phyloP scores from a whole-genome alignment of 2,888 invertebrate genomes.

The Heliconius aoede region DNA sequence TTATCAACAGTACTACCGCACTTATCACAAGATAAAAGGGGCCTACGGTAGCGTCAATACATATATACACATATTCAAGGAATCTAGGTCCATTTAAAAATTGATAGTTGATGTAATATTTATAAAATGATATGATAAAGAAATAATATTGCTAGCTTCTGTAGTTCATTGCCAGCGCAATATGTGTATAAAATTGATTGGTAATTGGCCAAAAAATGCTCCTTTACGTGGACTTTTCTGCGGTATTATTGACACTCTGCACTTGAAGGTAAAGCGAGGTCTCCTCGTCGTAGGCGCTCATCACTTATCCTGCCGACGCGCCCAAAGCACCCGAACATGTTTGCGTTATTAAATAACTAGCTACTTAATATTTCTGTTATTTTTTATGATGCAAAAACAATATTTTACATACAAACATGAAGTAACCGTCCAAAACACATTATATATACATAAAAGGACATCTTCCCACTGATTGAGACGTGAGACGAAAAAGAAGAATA shows the following conservation, averaged over 20 bases:
- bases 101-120: neutral
- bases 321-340: neutral
- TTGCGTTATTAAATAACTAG: neutral
- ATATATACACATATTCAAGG: neutral
- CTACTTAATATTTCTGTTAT: neutral
- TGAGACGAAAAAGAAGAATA: too few relatives aligned
- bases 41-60: conserved; percentile 25
- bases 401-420: neutral
- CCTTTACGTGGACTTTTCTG: neutral
- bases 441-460: too few relatives aligned
- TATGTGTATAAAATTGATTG: neutral
- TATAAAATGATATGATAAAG: conserved; percentile 1
- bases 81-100: conserved; percentile 15
- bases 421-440: neutral
- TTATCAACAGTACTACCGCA: conserved; percentile 11
- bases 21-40: conserved; percentile 25
- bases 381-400: neutral
- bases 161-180: neutral
- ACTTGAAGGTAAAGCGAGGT: neutral
- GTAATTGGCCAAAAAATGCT: too few relatives aligned
- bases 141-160: neutral
- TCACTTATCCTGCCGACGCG: neutral
- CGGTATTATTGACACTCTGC: neutral
- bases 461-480: too few relatives aligned
- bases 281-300: neutral